Evolutionary conservation across 2,888 invertebrate species (phyloP).

Genomic region (Perdita meconis): DNA sequence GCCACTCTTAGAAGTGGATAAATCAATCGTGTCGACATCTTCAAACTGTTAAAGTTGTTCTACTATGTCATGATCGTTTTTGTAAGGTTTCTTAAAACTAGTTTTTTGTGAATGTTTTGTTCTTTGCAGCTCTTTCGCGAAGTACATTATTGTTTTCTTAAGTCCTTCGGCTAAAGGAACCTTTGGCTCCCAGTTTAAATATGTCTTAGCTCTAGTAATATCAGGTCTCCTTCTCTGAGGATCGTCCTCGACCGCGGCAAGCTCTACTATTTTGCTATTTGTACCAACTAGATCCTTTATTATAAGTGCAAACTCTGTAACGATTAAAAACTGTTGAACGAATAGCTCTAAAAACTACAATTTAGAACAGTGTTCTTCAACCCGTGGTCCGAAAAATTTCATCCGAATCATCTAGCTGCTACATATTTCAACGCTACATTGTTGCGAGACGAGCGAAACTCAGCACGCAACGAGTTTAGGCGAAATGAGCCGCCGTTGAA

Average conservation of each 20-base stretch:
- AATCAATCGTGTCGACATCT: conserved; percentile 40
- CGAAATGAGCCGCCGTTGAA: too few relatives aligned
- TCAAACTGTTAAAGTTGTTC: conserved; percentile 75
- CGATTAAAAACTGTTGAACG: conserved; percentile 32
- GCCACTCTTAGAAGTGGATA: conserved; percentile 61
- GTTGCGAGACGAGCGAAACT: too few relatives aligned
- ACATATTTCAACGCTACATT: too few relatives aligned
- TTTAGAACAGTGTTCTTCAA: too few relatives aligned
- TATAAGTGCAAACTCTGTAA: conserved; percentile 93
- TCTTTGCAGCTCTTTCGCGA: conserved; percentile 92
- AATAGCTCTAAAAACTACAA: too few relatives aligned
- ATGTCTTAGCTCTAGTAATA: conserved; percentile 93
- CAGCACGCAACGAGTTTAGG: too few relatives aligned
- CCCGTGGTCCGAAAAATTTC: too few relatives aligned
- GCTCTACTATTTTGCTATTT: conserved; percentile 92
- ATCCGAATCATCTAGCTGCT: too few relatives aligned
- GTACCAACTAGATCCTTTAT: conserved; percentile 94
- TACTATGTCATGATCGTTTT: conserved; percentile 81
- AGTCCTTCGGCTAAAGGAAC: conserved; percentile 94
- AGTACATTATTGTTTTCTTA: conserved; percentile 96
- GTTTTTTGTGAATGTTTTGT: conserved; percentile 86
- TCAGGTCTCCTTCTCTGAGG: conserved; percentile 97
- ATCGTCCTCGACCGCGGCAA: conserved; percentile 97
- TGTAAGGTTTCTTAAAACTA: conserved; percentile 79
- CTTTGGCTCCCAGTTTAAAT: conserved; percentile 96